Percentiles rank a stretch among this genome's conserved stretches.
Conservation (phyloP, 2,113 vertebrate genomes). For the Chaetodon trifascialis region DNA sequence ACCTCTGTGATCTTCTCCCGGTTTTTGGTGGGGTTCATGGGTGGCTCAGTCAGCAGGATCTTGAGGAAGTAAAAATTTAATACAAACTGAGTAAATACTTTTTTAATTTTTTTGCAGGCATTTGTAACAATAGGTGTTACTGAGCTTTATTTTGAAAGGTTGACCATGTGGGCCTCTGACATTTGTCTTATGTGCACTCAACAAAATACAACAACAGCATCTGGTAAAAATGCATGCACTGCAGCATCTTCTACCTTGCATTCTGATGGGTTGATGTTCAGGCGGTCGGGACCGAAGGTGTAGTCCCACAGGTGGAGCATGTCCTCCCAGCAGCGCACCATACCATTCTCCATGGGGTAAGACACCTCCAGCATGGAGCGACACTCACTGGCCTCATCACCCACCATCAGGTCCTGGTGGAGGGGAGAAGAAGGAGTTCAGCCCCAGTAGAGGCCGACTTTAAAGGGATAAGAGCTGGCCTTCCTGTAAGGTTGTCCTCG, state of each 20-base stretch:
- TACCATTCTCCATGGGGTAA: slow-evolving; percentile 99
- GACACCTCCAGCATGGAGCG: slow-evolving; percentile 97
- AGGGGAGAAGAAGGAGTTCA: neutral
- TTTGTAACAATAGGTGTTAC: too few species aligned
- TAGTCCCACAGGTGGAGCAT: slow-evolving; percentile 99
- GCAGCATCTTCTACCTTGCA: slow-evolving; percentile 87
- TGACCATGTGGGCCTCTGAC: too few species aligned
- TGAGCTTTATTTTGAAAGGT: slow-evolving; percentile 12
- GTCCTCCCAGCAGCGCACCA: slow-evolving; percentile 96
- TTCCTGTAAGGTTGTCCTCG: too few species aligned
- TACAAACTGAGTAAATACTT: too few species aligned
- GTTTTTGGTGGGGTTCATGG: slow-evolving; percentile 97
- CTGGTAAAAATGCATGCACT: too few species aligned
- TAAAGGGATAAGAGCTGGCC: neutral
- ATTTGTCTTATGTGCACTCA: too few species aligned
- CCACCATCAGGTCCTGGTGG: slow-evolving; percentile 96
- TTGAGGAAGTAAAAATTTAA: slow-evolving; percentile 9
- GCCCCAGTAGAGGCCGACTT: neutral
- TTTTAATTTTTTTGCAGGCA: too few species aligned
- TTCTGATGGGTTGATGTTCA: slow-evolving; percentile 91
- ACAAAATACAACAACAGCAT: neutral
- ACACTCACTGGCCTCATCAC: slow-evolving; percentile 95
- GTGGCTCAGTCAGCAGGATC: slow-evolving; percentile 95
- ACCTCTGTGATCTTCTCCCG: slow-evolving; percentile 98
- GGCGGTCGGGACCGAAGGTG: slow-evolving; percentile 94